These are phyloP conservation scores for Megaleporinus macrocephalus DNA, from an alignment of 2,113 vertebrate species.

Conservation along the genomic window DNA sequence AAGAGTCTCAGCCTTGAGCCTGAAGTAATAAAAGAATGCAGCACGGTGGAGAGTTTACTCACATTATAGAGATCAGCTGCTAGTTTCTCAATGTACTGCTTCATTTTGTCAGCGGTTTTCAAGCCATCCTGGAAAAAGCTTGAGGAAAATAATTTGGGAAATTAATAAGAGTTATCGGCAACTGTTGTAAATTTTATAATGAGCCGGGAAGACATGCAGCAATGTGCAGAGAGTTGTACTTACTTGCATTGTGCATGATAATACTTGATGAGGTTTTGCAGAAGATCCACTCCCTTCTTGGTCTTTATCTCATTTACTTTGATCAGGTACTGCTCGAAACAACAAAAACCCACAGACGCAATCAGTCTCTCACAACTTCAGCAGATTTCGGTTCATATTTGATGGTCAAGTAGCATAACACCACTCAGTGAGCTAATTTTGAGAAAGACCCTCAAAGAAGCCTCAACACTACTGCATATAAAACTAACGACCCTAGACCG, in stretches of 20 bases:
- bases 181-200: not conserved
- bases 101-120: constrained; percentile 98
- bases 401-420: not conserved
- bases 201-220: not conserved
- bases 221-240: constrained; percentile 63
- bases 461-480: not conserved
- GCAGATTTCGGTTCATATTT: not conserved
- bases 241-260: constrained; percentile 92
- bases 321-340: constrained; percentile 84
- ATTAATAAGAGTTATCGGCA: not conserved
- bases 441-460: too few relatives aligned
- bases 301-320: constrained; percentile 95
- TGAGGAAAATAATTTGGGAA: constrained; percentile 41
- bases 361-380: not conserved
- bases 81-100: constrained; percentile 98
- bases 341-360: constrained; percentile 16
- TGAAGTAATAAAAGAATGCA: constrained; percentile 4
- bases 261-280: constrained; percentile 93
- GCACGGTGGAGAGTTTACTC: constrained; percentile 65
- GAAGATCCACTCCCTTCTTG: constrained; percentile 91
- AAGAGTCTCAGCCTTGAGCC: not conserved
- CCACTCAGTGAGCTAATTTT: not conserved
- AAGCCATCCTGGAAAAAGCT: constrained; percentile 99
- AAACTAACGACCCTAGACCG: too few relatives aligned
- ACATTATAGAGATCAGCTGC: constrained; percentile 98